Conservation (phyloP, 2,797 vertebrate genomes). For the Pampus argenteus region DNA sequence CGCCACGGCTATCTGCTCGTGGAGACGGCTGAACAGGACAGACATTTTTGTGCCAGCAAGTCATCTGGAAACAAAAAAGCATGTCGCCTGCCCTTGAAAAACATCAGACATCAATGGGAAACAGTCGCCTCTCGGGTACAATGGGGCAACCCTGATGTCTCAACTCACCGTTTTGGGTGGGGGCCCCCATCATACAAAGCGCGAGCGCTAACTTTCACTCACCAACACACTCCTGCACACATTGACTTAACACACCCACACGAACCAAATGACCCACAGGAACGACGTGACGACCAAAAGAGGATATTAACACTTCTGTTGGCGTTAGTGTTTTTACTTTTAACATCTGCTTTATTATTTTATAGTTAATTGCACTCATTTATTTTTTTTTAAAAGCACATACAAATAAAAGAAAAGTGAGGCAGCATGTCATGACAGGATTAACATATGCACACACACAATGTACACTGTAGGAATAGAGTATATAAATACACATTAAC, state of each 20-base stretch:
- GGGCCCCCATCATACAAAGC: constrained; percentile 17
- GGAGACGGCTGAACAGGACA: constrained; percentile 48
- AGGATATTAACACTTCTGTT: constrained; percentile 23
- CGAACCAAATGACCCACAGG: not conserved
- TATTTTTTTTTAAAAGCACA: not conserved
- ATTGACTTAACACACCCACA: not conserved
- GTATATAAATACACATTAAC: not conserved
- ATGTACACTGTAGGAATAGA: not conserved
- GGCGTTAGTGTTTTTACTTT: not conserved
- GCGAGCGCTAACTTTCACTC: not conserved
- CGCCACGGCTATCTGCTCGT: constrained; percentile 45
- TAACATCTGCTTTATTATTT: not conserved
- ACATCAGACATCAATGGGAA: constrained; percentile 54
- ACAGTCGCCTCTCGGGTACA: constrained; percentile 28
- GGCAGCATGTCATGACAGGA: constrained; percentile 25
- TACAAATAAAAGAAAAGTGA: not conserved
- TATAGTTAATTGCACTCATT: constrained; percentile 20
- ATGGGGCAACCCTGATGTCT: constrained; percentile 22
- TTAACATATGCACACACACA: constrained; percentile 15
- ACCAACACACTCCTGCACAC: not conserved
- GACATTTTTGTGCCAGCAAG: constrained; percentile 49
- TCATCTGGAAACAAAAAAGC: constrained; percentile 73
- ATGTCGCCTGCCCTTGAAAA: constrained; percentile 48
- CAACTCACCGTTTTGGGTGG: constrained; percentile 11
- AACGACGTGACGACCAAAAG: not conserved